Evolutionary conservation across 2,113 vertebrate genomes (phyloP).

Genomic region (Agapornis roseicollis): DNA sequence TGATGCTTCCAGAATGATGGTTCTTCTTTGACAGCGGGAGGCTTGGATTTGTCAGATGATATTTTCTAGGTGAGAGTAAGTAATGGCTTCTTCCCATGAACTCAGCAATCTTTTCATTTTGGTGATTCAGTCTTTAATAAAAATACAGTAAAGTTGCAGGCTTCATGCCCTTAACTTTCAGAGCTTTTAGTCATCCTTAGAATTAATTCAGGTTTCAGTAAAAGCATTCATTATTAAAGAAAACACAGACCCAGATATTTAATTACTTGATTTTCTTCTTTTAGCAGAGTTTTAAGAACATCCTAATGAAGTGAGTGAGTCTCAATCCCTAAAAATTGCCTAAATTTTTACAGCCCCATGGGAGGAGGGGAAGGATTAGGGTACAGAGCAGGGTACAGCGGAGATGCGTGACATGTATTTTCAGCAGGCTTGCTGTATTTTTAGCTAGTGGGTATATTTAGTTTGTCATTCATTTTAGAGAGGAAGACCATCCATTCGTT

Average conservation of each 20-base stretch:
- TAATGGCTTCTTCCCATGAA: slow-evolving; percentile 11
- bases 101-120: slow-evolving; percentile 18
- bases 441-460: slow-evolving; percentile 34
- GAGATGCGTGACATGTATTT: slow-evolving; percentile 20
- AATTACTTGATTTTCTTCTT: slow-evolving; percentile 34
- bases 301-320: slow-evolving; percentile 16
- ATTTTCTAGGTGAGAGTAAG: slow-evolving; percentile 28
- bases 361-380: not conserved
- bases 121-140: slow-evolving; percentile 28
- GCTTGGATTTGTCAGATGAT: not conserved
- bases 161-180: slow-evolving; percentile 2
- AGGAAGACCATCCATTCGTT: not conserved
- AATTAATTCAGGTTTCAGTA: not conserved
- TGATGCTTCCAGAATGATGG: not conserved
- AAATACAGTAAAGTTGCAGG: not conserved
- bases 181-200: slow-evolving; percentile 27
- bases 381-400: slow-evolving; percentile 6
- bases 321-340: not conserved
- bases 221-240: slow-evolving; percentile 13
- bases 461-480: not conserved
- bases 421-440: slow-evolving; percentile 14
- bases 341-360: not conserved
- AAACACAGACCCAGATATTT: slow-evolving; percentile 4
- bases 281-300: slow-evolving; percentile 15
- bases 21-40: not conserved